A percentile compares a stretch with the other conserved stretches of the same genome.
phyloP scores from a whole-genome alignment of 2,113 vertebrate genomes.

The Indri indri region DNA sequence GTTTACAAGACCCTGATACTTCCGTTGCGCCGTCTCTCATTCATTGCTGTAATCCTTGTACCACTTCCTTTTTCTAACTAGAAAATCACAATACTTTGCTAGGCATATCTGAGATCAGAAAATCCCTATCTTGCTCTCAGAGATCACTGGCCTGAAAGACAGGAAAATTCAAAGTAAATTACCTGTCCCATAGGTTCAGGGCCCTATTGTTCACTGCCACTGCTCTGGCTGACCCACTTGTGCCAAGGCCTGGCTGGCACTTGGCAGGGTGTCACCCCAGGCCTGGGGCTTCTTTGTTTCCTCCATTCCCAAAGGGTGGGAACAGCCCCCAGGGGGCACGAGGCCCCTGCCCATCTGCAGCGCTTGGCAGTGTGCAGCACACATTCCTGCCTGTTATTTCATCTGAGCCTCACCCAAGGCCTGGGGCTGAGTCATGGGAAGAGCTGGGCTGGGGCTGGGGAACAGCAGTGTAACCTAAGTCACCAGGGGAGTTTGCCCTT shows the following conservation, averaged over 20 bases:
- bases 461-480: neutral
- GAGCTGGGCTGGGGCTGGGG: neutral
- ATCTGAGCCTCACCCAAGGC: neutral
- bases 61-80: neutral
- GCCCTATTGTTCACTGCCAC: neutral
- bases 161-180: neutral
- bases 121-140: neutral
- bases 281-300: neutral
- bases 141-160: neutral
- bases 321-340: neutral
- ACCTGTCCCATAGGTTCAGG: neutral
- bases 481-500: neutral
- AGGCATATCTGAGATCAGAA: neutral
- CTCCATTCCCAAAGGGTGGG: neutral
- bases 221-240: neutral
- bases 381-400: conserved; percentile 3
- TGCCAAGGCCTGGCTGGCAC: neutral
- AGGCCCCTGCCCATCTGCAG: neutral
- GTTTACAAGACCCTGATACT: neutral
- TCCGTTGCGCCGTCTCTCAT: neutral
- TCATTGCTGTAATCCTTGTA: neutral
- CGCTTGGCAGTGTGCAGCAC: neutral
- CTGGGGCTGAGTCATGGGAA: neutral
- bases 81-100: neutral
- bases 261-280: neutral